Evolutionary conservation across 2,888 invertebrate genomes (phyloP), one percentile per base, ranked within the genome.

Genomic region (Ochropleura leucogaster): DNA sequence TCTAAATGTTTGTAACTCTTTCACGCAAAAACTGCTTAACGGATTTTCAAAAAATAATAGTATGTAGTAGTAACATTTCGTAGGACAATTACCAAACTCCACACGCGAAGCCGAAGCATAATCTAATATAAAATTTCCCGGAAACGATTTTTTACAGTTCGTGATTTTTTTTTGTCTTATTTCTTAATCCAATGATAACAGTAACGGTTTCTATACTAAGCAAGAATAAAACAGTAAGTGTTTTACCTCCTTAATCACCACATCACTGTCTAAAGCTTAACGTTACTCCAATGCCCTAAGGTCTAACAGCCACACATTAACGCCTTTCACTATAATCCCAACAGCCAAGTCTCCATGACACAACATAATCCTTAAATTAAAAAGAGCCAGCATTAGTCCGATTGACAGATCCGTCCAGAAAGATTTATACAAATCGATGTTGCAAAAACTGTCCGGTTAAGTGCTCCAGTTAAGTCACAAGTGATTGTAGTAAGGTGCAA

Each of bases 381-480:
- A 79, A 85, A 74, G 67, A 80, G 75, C 83, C 51, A 30, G 79
- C n/a, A 76, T 84, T 84, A 89, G 85, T 73, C 81, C 90, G 92
- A 92, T 90, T 93, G 94, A 93, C 93, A 89, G 91, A 89, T 90
- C 89, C 85, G 87, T 84, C 88, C 88, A 86, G 83, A 86, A 84
- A 84, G 84, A 88, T 89, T 86, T 71, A 69, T 57, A 83, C 51
- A 59, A 62, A 80, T 57, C 51, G 55, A 84, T 86, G 79, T 89
- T 91, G 92, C 92, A 89, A 92, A 92, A 92, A 91, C 80, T 8
- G 12, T n/a, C 63, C 66, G 76, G 71, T 89, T 89, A 90, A 90
- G 86, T 91, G 94, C 88, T 91, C 94, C 91, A 93, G 90, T 93
- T 94, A 89, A 89, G 89, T 91, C 90, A 88, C 88, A 89, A 90